These are phyloP conservation scores for Tenualosa ilisha DNA, from an alignment of 2,797 vertebrate genomes.

Conservation along the genomic window DNA sequence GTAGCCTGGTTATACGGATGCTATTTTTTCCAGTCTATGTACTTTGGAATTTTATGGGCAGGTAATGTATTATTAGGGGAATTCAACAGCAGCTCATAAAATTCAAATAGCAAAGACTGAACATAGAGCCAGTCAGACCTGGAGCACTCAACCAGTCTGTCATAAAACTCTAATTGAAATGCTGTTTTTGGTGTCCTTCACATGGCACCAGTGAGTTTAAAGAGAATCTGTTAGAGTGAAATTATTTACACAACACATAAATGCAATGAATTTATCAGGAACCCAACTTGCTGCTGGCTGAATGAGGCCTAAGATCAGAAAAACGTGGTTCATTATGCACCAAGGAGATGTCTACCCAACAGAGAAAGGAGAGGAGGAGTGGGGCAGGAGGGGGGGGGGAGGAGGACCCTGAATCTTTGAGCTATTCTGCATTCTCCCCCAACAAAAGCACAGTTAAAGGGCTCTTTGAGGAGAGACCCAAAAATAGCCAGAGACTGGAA, in stretches of 20 bases:
- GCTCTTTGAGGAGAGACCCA: constrained; percentile 8
- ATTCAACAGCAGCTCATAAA: constrained; percentile 10
- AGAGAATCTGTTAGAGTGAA: not conserved
- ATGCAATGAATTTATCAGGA: not conserved
- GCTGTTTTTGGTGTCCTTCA: constrained; percentile 24
- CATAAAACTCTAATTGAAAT: constrained; percentile 2
- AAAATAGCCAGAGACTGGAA: constrained; percentile 10
- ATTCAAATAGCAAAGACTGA: constrained; percentile 26
- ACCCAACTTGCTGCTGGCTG: not conserved
- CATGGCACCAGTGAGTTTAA: not conserved
- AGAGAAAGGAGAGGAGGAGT: not conserved
- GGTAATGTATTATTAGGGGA: constrained; percentile 11
- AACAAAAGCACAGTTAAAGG: not conserved
- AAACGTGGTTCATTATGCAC: not conserved
- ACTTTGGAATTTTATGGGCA: constrained; percentile 1
- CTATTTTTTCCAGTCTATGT: not conserved
- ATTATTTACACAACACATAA: not conserved
- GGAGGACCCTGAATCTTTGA: not conserved
- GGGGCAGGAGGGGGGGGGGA: not conserved
- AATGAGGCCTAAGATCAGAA: constrained; percentile 1
- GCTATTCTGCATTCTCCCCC: constrained; percentile 7
- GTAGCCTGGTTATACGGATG: not conserved
- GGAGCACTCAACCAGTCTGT: not conserved
- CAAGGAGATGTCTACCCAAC: not conserved
- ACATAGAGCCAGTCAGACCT: not conserved